Conservation (phyloP, 2,888 invertebrate genomes). For the Leptinotarsa tumamoca region DNA sequence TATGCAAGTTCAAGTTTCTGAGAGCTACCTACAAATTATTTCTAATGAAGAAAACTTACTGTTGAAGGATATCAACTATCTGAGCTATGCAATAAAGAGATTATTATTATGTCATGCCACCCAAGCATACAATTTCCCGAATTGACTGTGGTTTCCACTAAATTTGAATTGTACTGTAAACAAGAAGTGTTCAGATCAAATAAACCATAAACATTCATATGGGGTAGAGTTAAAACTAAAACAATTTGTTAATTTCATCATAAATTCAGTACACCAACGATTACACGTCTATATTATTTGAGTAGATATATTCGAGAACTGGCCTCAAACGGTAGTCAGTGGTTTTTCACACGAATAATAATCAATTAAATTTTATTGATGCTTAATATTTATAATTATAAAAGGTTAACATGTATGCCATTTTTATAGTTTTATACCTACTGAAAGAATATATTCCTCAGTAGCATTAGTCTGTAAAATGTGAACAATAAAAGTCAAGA, state of each 20-base stretch:
- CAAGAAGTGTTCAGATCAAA: background rate
- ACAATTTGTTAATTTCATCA: background rate
- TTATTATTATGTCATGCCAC: background rate
- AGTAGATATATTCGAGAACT: background rate
- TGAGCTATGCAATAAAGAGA: background rate
- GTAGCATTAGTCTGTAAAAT: constrained; percentile 34
- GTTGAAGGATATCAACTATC: no score
- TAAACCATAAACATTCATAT: background rate
- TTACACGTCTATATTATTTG: background rate
- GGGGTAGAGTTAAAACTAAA: background rate
- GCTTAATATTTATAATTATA: constrained; percentile 29
- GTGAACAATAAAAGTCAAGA: constrained; percentile 36
- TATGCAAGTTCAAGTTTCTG: no score
- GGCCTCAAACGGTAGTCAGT: constrained; percentile 15
- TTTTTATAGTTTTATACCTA: constrained; percentile 26
- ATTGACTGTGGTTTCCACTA: background rate
- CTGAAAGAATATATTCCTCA: constrained; percentile 28
- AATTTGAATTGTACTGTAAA: background rate
- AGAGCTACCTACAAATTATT: no score
- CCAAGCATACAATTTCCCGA: background rate
- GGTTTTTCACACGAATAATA: constrained; percentile 13
- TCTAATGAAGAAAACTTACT: no score
- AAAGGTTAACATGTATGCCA: constrained; percentile 27
- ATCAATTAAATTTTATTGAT: constrained; percentile 24
- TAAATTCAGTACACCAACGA: background rate